Conservation (phyloP, 1,140 invertebrate species). For the Zaprionus lachaisei region DNA sequence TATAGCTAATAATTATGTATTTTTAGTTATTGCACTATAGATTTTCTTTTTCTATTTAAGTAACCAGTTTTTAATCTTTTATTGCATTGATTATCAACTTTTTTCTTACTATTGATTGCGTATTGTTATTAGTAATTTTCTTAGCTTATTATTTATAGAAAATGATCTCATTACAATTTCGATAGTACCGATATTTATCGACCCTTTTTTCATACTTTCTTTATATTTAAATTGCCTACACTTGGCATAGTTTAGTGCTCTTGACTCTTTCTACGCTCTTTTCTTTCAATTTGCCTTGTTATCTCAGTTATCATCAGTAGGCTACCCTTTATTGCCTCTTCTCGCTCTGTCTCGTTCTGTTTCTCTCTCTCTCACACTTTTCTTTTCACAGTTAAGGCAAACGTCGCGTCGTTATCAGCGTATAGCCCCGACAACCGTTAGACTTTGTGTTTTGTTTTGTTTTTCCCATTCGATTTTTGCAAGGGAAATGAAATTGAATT, state of each 20-base stretch:
- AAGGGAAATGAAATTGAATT: constrained; percentile 52
- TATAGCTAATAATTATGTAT: too few species aligned
- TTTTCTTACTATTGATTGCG: too few species aligned
- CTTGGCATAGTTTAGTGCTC: background rate
- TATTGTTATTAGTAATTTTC: background rate
- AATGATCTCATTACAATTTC: background rate
- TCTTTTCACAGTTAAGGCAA: background rate
- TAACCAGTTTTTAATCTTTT: too few species aligned
- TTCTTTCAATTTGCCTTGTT: constrained; percentile 17
- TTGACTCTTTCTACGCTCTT: background rate
- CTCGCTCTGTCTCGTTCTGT: background rate
- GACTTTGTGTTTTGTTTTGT: constrained; percentile 11
- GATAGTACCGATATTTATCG: background rate
- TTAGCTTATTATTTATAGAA: background rate
- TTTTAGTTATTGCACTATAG: background rate
- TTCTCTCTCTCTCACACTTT: background rate
- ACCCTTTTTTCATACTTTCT: background rate
- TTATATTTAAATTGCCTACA: background rate
- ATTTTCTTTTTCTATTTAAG: background rate
- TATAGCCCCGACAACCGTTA: background rate
- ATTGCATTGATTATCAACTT: too few species aligned
- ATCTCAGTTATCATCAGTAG: constrained; percentile 26
- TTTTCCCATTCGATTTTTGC: constrained; percentile 33
- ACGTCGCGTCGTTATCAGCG: constrained; percentile 32
- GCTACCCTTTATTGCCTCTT: constrained; percentile 8